A percentile compares a stretch with the other conserved stretches of the same genome.
phyloP scores from a whole-genome alignment of 1,140 invertebrate genomes.

The Bombus superbus region DNA sequence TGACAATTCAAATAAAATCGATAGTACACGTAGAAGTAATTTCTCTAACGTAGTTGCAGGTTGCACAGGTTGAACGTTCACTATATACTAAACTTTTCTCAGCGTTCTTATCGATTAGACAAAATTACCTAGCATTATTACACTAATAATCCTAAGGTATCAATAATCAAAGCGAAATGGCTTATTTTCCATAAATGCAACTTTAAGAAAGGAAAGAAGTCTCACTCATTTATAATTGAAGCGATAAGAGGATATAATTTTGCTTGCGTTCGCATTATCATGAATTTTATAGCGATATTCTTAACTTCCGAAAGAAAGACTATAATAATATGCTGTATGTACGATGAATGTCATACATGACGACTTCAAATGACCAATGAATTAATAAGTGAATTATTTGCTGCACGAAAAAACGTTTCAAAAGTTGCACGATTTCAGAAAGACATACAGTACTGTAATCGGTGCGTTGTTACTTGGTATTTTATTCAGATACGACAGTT shows the following conservation, averaged over 20 bases:
- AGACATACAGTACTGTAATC: too few species aligned
- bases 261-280: not conserved
- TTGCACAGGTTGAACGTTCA: not conserved
- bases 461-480: too few species aligned
- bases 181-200: not conserved
- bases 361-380: too few species aligned
- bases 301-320: not conserved
- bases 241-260: not conserved
- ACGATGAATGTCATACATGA: too few species aligned
- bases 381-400: too few species aligned
- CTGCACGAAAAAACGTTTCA: too few species aligned
- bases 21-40: not conserved
- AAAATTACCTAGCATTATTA: constrained; percentile 1
- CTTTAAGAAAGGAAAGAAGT: not conserved
- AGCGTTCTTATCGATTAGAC: constrained; percentile 13
- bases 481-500: too few species aligned
- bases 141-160: not conserved
- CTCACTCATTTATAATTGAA: not conserved
- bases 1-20: not conserved
- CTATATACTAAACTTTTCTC: not conserved
- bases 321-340: not conserved
- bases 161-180: not conserved
- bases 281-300: not conserved
- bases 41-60: not conserved
- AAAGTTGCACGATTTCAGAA: too few species aligned